Evolutionary conservation across 2,888 invertebrate genomes (phyloP).

Genomic region (Heliconius charithonia): DNA sequence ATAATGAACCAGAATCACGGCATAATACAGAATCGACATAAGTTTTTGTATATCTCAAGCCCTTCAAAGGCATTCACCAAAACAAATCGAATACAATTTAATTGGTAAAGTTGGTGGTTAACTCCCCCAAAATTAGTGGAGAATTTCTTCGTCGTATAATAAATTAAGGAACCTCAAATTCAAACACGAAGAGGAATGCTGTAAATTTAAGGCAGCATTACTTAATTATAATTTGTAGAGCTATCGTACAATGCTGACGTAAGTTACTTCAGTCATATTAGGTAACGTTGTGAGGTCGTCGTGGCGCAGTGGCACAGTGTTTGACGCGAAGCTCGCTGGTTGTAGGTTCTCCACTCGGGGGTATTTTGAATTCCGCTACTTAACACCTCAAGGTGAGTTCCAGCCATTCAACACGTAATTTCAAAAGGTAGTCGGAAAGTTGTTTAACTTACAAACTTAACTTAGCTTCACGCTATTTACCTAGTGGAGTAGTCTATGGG

Average conservation of each 20-base stretch:
- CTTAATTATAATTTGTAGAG: constrained; percentile 42
- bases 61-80: constrained; percentile 54
- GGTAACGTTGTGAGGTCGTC: not conserved
- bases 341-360: too few species aligned
- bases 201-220: constrained; percentile 32
- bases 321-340: too few species aligned
- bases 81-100: constrained; percentile 70
- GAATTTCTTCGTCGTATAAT: constrained; percentile 58
- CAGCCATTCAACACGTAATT: too few species aligned
- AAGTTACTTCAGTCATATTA: constrained; percentile 7
- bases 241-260: constrained; percentile 19
- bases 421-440: too few species aligned
- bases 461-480: too few species aligned
- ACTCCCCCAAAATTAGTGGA: constrained; percentile 54
- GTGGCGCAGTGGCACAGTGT: not conserved
- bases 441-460: too few species aligned
- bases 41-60: constrained; percentile 26
- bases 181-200: constrained; percentile 49
- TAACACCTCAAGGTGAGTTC: not conserved
- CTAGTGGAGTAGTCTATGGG: too few species aligned
- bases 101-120: constrained; percentile 68
- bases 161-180: constrained; percentile 48
- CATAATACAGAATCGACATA: constrained; percentile 4
- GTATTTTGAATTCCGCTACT: not conserved
- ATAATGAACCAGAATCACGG: not conserved